These are phyloP conservation scores for Gastrophysa polygoni DNA, from an alignment of 2,888 invertebrate genomes.

Conservation along the genomic window DNA sequence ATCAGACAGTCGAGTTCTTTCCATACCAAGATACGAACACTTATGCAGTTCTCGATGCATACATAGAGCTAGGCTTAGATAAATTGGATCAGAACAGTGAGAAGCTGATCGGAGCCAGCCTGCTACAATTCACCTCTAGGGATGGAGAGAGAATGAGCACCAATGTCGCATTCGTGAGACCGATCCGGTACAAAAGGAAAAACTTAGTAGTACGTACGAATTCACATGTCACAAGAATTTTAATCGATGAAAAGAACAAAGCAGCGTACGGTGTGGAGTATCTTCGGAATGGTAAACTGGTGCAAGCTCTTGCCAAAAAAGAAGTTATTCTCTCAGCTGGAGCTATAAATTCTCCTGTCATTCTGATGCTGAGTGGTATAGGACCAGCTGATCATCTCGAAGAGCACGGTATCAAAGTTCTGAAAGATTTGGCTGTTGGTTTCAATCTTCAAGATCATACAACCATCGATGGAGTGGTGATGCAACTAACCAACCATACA, in stretches of 20 bases:
- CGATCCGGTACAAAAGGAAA: slow-evolving; percentile 62
- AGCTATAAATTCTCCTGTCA: slow-evolving; percentile 66
- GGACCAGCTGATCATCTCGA: slow-evolving; percentile 65
- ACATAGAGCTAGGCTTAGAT: slow-evolving; percentile 67
- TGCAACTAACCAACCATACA: slow-evolving; percentile 64
- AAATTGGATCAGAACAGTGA: slow-evolving; percentile 65
- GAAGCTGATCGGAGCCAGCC: slow-evolving; percentile 66
- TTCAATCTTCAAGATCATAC: slow-evolving; percentile 78
- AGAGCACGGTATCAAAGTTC: slow-evolving; percentile 61
- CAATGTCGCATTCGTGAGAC: slow-evolving; percentile 71
- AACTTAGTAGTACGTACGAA: slow-evolving; percentile 63
- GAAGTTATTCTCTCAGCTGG: slow-evolving; percentile 69
- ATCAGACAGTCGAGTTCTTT: slow-evolving; percentile 68
- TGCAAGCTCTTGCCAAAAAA: slow-evolving; percentile 61
- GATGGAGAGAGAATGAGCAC: slow-evolving; percentile 67
- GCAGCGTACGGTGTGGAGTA: slow-evolving; percentile 63
- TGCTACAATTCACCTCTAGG: slow-evolving; percentile 67
- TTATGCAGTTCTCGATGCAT: slow-evolving; percentile 64
- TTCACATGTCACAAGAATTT: slow-evolving; percentile 63
- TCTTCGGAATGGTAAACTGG: slow-evolving; percentile 58
- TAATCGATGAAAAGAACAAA: slow-evolving; percentile 64
- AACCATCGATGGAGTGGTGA: slow-evolving; percentile 65
- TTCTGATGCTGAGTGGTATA: slow-evolving; percentile 71
- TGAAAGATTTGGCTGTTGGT: slow-evolving; percentile 73
- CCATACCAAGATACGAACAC: slow-evolving; percentile 67